phyloP scores from a whole-genome alignment of 2,797 vertebrate species.

The Podargus strigoides region DNA sequence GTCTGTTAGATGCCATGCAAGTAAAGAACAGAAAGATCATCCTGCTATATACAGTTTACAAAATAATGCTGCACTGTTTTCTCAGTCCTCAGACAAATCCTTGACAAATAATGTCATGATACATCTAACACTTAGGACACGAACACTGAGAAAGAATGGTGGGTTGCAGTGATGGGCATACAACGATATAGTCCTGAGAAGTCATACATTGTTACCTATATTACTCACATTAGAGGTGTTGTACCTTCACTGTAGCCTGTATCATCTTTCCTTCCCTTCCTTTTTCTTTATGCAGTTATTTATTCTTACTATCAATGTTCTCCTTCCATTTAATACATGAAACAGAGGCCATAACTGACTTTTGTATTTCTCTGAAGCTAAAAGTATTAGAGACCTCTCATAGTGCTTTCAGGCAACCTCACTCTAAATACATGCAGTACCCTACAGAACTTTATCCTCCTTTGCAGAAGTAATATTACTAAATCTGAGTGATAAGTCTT shows the following conservation, averaged over 20 bases:
- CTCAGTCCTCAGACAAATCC: not conserved
- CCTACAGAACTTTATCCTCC: not conserved
- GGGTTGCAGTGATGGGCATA: not conserved
- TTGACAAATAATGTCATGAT: not conserved
- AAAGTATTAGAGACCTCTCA: not conserved
- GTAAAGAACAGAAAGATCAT: not conserved
- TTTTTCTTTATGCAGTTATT: not conserved
- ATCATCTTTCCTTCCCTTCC: not conserved
- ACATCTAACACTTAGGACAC: not conserved
- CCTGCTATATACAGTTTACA: not conserved
- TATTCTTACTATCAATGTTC: not conserved
- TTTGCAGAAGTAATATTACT: not conserved
- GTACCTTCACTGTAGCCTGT: not conserved
- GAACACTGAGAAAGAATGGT: not conserved
- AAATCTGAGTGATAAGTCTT: not conserved
- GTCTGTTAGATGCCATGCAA: not conserved
- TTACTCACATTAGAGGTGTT: not conserved
- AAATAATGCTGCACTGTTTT: not conserved
- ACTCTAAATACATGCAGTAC: not conserved
- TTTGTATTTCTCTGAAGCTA: not conserved
- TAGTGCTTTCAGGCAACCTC: not conserved
- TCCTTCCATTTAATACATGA: not conserved
- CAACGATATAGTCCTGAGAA: not conserved
- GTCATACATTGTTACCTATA: not conserved
- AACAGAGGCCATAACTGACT: not conserved